Evolutionary conservation across 2,113 vertebrate species (phyloP), one percentile per base, ranked within the genome.

Genomic region (Lampris megalopsis): DNA sequence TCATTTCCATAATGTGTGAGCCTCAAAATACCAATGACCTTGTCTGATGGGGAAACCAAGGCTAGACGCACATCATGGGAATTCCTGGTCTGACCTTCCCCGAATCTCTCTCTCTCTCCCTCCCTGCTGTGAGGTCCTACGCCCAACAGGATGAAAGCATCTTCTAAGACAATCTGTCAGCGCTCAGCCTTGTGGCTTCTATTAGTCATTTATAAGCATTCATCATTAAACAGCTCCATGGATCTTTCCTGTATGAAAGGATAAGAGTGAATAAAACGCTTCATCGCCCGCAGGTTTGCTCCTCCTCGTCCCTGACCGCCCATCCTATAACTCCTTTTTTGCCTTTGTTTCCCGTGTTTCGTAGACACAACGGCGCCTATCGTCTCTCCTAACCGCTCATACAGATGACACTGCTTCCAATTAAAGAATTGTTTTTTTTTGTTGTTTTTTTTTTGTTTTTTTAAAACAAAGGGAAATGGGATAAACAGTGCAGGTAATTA

Each of bases 401-500:
- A 77, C 80, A 82, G 58, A 75, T 40, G 68, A 43, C 53, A 73
- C 59, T 66, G 13, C 40, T 69, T 65, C 37, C 70, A 75, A 60
- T 62, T 24, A 73, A 74, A 79, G 13, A 62, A 84, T 79, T 73
- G 7, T 24, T 24, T 24, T 52, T 52, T 38, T n/a, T 24, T 69
- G 42, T 43, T 70, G n/a, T n/a, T 73, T 48, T 47, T 72, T 47
- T 63, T 24, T 24, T 24, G 24, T 24, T 24, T 24, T 24, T 24
- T 24, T 78, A 52, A 86, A 64, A 36, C 40, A 77, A 68, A 2
- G 68, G 67, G 50, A 73, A 71, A 91, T 88, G 75, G 66, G 84
- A 86, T 80, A 84, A 92, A 93, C 75, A 77, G 88, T 90, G 87
- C 86, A 88, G 77, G 78, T 84, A 90, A 89, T 91, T 88, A 89